A percentile compares a stretch with the other conserved stretches of the same genome.
Evolutionary conservation across 2,797 vertebrate species (phyloP).

Genomic region (Champsocephalus gunnari): DNA sequence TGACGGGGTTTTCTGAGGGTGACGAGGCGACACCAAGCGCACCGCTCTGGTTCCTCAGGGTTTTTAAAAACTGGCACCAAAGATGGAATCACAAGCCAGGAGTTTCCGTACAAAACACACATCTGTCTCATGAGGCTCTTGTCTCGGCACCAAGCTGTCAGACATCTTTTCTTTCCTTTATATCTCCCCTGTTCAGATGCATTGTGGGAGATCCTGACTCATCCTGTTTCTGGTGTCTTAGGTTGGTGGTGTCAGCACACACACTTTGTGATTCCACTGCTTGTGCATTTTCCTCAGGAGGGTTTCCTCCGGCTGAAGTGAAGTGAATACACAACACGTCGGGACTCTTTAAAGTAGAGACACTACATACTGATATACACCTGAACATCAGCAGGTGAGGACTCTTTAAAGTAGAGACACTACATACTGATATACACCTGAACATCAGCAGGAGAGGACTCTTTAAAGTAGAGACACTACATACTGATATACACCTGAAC

Average conservation of each 20-base stretch:
- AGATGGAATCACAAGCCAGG: background rate
- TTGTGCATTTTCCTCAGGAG: background rate
- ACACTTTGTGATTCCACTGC: background rate
- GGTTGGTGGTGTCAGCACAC: conserved; percentile 11
- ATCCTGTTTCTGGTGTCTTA: conserved; percentile 16
- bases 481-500: no score
- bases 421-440: no score
- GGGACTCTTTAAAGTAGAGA: no score
- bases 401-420: no score
- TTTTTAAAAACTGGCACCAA: conserved; percentile 6
- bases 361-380: no score
- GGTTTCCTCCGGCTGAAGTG: background rate
- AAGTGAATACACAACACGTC: conserved; percentile 1
- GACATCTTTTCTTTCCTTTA: background rate
- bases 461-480: no score
- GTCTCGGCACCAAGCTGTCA: conserved; percentile 8
- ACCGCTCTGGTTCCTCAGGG: background rate
- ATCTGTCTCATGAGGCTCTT: conserved; percentile 3
- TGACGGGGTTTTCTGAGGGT: conserved; percentile 43
- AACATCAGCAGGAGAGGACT: no score
- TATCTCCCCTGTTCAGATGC: conserved; percentile 14
- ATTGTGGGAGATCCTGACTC: conserved; percentile 8
- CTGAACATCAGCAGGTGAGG: no score
- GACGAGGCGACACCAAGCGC: conserved; percentile 20
- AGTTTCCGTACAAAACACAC: background rate